Conservation (phyloP, 2,797 vertebrate species). For the Dendrocincla fuliginosa region DNA sequence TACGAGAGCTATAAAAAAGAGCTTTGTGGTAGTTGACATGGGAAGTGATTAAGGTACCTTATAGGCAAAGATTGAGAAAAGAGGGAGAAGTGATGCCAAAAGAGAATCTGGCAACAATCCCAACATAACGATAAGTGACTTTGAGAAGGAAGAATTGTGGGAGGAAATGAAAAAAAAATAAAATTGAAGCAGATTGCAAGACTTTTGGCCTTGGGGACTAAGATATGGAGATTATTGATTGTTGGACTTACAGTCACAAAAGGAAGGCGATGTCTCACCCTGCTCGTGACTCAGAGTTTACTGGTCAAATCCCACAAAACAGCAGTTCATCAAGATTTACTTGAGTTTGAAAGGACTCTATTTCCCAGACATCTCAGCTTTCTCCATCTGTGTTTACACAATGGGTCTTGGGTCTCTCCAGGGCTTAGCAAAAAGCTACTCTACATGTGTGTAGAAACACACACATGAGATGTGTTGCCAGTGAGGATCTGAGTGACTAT, state of each 20-base stretch:
- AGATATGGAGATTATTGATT: not conserved
- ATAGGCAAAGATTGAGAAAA: constrained; percentile 32
- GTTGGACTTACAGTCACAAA: not conserved
- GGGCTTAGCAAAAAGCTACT: not conserved
- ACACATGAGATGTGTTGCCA: not conserved
- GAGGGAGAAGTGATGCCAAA: constrained; percentile 12
- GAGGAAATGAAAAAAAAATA: constrained; percentile 6
- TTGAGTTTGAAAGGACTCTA: not conserved
- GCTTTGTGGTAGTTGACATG: constrained; percentile 36
- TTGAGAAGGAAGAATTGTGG: constrained; percentile 29
- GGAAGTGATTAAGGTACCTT: constrained; percentile 52
- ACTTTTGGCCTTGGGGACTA: not conserved
- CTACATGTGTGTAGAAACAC: not conserved
- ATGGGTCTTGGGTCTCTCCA: not conserved
- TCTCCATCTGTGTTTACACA: constrained; percentile 40
- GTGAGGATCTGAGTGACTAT: not conserved
- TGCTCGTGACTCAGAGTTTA: not conserved
- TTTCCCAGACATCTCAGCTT: constrained; percentile 43
- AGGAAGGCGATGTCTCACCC: not conserved
- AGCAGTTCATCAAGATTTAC: constrained; percentile 12
- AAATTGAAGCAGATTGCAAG: not conserved
- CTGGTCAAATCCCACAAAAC: not conserved
- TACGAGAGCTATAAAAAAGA: constrained; percentile 36
- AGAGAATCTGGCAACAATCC: constrained; percentile 34
- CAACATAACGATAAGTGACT: not conserved